These are phyloP conservation scores for Empidonax alnorum DNA, from an alignment of 2,113 vertebrate genomes.

Conservation along the genomic window DNA sequence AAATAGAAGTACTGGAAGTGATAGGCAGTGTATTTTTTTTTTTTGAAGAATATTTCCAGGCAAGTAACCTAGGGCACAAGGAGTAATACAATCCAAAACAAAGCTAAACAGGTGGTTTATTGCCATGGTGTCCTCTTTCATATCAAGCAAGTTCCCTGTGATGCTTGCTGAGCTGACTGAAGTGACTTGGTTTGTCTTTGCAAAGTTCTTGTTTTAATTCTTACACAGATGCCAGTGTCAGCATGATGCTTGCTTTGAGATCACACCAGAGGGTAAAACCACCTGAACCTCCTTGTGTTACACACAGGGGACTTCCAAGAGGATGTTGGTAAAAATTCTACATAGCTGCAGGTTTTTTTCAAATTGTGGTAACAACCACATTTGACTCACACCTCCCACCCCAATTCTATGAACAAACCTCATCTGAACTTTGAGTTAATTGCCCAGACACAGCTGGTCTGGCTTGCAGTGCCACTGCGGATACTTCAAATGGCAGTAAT, in stretches of 20 bases:
- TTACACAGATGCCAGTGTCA: not conserved
- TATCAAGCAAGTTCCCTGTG: not conserved
- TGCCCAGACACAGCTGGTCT: constrained; percentile 36
- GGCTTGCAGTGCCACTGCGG: not conserved
- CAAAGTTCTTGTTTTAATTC: not conserved
- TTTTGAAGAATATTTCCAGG: constrained; percentile 11
- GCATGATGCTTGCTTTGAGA: not conserved
- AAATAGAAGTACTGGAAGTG: not conserved
- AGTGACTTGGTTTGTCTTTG: not conserved
- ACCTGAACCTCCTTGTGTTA: not conserved
- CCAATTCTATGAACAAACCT: constrained; percentile 2
- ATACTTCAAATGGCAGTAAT: not conserved
- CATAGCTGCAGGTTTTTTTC: not conserved
- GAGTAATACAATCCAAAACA: not conserved
- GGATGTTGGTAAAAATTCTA: not conserved
- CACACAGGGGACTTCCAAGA: not conserved
- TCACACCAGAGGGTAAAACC: not conserved
- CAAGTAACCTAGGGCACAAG: not conserved
- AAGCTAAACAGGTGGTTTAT: not conserved
- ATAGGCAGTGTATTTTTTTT: not conserved
- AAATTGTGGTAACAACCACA: not conserved
- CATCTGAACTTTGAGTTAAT: constrained; percentile 12
- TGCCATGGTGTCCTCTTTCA: not conserved
- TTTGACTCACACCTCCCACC: not conserved
- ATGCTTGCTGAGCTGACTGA: not conserved